phyloP scores from a whole-genome alignment of 2,113 vertebrate species.

The Eubucco bourcierii region DNA sequence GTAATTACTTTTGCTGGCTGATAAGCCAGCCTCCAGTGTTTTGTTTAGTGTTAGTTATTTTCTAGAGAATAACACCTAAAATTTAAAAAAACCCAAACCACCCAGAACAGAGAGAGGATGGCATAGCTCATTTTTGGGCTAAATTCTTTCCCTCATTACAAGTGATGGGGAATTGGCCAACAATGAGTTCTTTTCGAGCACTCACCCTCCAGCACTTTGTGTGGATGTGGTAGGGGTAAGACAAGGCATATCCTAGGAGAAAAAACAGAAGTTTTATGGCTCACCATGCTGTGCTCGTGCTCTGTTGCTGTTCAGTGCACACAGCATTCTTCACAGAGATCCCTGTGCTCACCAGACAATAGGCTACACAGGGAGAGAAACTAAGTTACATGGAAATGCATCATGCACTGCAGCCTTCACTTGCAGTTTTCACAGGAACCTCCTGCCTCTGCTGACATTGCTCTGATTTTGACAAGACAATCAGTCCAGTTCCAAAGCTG shows the following conservation, averaged over 20 bases:
- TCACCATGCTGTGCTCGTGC: neutral
- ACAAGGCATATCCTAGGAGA: neutral
- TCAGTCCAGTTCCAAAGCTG: constrained; percentile 23
- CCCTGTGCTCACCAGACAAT: neutral
- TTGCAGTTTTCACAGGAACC: neutral
- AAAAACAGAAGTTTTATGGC: neutral
- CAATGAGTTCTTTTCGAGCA: neutral
- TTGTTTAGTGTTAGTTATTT: neutral
- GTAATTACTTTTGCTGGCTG: neutral
- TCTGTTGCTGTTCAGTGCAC: neutral
- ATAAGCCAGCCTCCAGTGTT: neutral
- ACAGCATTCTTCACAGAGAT: neutral
- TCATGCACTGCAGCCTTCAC: neutral
- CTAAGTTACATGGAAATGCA: neutral
- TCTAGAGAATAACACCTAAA: neutral
- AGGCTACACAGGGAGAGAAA: neutral
- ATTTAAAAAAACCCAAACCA: neutral
- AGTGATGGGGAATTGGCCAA: neutral
- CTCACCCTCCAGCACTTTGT: neutral
- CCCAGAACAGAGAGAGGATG: neutral
- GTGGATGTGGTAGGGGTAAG: neutral
- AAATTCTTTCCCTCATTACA: neutral
- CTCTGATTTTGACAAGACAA: constrained; percentile 14
- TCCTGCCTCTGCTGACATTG: neutral
- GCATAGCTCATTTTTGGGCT: neutral